A percentile compares a stretch with the other conserved stretches of the same genome.
Evolutionary conservation across 1,140 invertebrate species (phyloP).

Genomic region (Drosophila dunni): DNA sequence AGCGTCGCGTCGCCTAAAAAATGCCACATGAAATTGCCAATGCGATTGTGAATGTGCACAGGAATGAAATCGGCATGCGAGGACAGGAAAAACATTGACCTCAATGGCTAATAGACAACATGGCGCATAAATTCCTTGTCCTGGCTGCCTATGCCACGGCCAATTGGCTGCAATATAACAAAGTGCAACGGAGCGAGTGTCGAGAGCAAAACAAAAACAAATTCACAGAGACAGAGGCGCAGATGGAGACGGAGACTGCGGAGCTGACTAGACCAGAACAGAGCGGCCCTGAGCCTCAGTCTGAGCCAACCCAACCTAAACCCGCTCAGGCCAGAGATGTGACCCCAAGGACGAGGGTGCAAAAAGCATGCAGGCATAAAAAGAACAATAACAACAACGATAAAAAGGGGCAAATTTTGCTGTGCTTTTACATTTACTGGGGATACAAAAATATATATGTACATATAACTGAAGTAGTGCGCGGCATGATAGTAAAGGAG

Average conservation of each 20-base stretch:
- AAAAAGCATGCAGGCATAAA: conserved; percentile 47
- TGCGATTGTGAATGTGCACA: conserved; percentile 5
- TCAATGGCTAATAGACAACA: conserved; percentile 79
- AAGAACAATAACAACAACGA: conserved; percentile 33
- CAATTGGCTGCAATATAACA: conserved; percentile 84
- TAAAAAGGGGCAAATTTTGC: conserved; percentile 6
- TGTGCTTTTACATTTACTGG: conserved; percentile 18
- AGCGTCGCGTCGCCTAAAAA: conserved; percentile 28
- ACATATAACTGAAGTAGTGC: conserved; percentile 7
- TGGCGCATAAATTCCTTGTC: conserved; percentile 67
- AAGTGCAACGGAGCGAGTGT: conserved; percentile 75
- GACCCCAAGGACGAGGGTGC: conserved; percentile 29
- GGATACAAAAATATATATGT: conserved; percentile 4
- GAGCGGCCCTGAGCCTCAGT: neutral
- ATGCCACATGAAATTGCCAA: conserved; percentile 42
- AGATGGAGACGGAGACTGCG: neutral
- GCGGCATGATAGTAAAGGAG: conserved; percentile 22
- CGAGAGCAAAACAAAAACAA: conserved; percentile 43
- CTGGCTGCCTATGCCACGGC: conserved; percentile 61
- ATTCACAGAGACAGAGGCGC: conserved; percentile 31
- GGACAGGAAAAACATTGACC: conserved; percentile 64
- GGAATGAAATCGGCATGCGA: conserved; percentile 4
- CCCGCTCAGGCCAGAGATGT: conserved; percentile 5
- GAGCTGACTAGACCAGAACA: conserved; percentile 16
- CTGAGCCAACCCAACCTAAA: too few relatives aligned